Base-by-base conservation (phyloP, 2,797 vertebrate genomes). In the Urocyon cinereoargenteus region DNA sequence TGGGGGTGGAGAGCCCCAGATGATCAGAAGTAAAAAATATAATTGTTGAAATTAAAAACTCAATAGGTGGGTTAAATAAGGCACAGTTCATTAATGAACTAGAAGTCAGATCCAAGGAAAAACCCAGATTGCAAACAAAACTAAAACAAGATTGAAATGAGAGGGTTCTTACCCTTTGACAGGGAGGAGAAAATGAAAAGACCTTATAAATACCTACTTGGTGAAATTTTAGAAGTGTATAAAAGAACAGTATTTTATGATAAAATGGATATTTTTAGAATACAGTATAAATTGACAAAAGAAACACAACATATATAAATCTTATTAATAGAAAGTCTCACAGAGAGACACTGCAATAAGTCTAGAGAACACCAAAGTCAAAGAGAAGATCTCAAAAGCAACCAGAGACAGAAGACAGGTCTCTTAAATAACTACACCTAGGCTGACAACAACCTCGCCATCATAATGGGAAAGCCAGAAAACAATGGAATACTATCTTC, bases 331-430 rank as follows among this genome's bases (percentile, higher is more conserved):
- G 21, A 59, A 79, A 55, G 83, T 49, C 75, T 75, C 68, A 64
- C 18, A 83, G 61, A 81, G 45, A 66, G 12, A 84, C 22, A 66
- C 11, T 28, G 55, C 15, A 22, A 22, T 40, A 51, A 87, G 88
- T 70, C 12, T 40, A n/a, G 28, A 79, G 5, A 91, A 91, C 87
- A 96, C 45, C 40, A 53, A 91, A 96, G 95, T 94, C 94, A 92
- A 96, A 89, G 11, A 59, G 31, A 57, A 7, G 36, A 81, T 26
- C 83, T 91, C 87, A 45, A 88, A 83, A 66, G 51, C 91, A 90
- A 62, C 40, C 79, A 93, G 83, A 87, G 34, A 77, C 22, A 62
- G 72, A 64, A 77, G 55, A 62, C 53, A 66, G 59, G 51, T n/a
- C 18, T 68, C 40, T 40, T 31, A 81, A 51, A 26, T 28, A 78